Evolutionary conservation across 2,888 invertebrate species (phyloP).

Genomic region (Sussaba pulchella): DNA sequence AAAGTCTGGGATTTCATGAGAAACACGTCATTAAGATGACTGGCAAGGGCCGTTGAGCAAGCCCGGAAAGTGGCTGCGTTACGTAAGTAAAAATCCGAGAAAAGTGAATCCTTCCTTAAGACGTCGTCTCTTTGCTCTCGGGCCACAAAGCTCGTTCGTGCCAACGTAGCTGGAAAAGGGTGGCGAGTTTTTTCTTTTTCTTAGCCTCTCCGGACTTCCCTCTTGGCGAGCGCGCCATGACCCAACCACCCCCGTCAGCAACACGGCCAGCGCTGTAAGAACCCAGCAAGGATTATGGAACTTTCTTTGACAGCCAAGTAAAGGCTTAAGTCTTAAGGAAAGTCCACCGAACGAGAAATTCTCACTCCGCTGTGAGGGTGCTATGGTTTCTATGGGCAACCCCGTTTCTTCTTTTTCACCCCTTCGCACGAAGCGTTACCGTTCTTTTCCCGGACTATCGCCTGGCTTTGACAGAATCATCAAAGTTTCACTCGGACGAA

Average conservation of each 20-base stretch:
- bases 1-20: not conserved
- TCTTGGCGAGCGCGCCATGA: constrained; percentile 39
- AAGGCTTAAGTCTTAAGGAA: constrained; percentile 72
- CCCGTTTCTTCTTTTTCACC: constrained; percentile 24
- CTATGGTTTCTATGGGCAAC: constrained; percentile 13
- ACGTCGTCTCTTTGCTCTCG: constrained; percentile 26
- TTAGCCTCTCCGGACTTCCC: constrained; percentile 30
- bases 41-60: not conserved
- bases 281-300: constrained; percentile 75
- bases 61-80: constrained; percentile 3
- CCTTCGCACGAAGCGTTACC: not conserved
- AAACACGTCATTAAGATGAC: not conserved
- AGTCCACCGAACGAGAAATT: constrained; percentile 59
- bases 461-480: constrained; percentile 61
- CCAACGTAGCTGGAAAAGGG: constrained; percentile 12
- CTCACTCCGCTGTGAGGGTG: constrained; percentile 36
- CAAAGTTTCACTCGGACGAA: constrained; percentile 36
- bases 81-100: constrained; percentile 53
- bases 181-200: constrained; percentile 28
- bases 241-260: constrained; percentile 47
- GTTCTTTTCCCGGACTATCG: constrained; percentile 10
- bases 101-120: constrained; percentile 58
- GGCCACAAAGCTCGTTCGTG: constrained; percentile 8
- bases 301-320: constrained; percentile 74
- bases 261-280: constrained; percentile 19